Evolutionary conservation across 2,797 vertebrate species (phyloP), one percentile per base, ranked within the genome.

Genomic region (Mycteria americana): DNA sequence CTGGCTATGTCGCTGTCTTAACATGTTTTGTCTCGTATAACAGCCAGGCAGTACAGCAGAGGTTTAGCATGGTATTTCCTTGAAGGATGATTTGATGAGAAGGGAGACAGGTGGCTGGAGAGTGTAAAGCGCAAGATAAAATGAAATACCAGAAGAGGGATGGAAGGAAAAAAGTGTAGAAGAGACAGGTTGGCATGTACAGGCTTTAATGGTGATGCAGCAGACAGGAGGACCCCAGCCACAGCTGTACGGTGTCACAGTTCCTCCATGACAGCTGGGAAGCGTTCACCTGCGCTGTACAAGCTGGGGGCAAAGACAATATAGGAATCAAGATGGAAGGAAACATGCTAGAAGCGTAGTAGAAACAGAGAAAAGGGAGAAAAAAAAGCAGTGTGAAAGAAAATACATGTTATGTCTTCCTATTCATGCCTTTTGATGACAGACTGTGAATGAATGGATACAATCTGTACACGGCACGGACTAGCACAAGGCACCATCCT

Each of bases 261-360:
- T 9, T 41, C 59, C 28, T 27, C 33, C 75, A 35, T 51, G 76
- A 2, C 13, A 64, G 62, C 41, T 2, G 10, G 76, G 48, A 62
- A 76, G 33, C 0, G 0, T 30, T 67, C 0, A 0, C 19, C 64
- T 83, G 46, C 18, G 8, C 69, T 1, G 0, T 21, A 17, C 16
- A 54, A 11, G 35, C 73, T 13, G 27, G 16, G 18, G 18, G 3
- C 27, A 85, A 83, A 60, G 72, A 13, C 43, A 33, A 21, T 3
- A 33, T 0, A 43, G 51, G 68, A 80, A 76, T 68, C 37, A n/a
- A 68, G 27, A 48, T 4, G 23, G 39, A 64, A 84, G 7, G 13
- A 92, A 81, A 62, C 45, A 50, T 4, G 19, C 31, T 12, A n/a
- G 24, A 80, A 84, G 7, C 43, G 39, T 27, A 89, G 33, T 8